phyloP scores from a whole-genome alignment of 2,113 vertebrate species.

The Pogona vitticeps region DNA sequence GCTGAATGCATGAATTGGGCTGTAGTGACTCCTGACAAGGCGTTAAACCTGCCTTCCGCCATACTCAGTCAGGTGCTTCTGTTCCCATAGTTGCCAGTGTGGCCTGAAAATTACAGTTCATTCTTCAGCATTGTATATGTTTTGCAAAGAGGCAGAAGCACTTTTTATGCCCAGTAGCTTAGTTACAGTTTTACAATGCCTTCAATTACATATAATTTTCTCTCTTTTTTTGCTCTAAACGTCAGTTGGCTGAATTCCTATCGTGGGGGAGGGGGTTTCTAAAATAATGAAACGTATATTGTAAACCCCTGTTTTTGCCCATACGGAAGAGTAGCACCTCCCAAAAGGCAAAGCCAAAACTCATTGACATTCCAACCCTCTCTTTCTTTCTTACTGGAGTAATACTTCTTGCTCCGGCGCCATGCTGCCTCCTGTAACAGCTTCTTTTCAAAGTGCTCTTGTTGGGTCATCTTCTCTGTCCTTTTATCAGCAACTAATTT shows the following conservation, averaged over 20 bases:
- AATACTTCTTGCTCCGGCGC: neutral
- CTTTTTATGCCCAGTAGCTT: neutral
- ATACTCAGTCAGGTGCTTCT: neutral
- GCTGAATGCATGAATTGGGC: neutral
- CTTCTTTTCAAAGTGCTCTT: slow-evolving; percentile 16
- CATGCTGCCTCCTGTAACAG: neutral
- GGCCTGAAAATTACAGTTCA: neutral
- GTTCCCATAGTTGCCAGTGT: neutral
- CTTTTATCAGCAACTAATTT: neutral
- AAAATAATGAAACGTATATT: slow-evolving; percentile 7
- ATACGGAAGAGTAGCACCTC: neutral
- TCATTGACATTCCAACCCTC: neutral
- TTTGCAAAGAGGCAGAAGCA: neutral
- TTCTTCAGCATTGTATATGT: neutral
- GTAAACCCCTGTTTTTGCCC: neutral
- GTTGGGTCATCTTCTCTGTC: neutral
- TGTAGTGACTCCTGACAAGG: neutral
- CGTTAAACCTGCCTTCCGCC: neutral
- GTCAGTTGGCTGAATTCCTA: neutral
- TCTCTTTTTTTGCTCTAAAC: neutral
- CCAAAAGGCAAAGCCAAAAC: neutral
- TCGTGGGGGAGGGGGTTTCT: neutral
- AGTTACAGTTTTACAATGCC: slow-evolving; percentile 16
- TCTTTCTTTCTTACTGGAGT: neutral
- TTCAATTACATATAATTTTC: slow-evolving; percentile 16